Conservation (phyloP, 2,113 vertebrate genomes). For the Bubo bubo region DNA sequence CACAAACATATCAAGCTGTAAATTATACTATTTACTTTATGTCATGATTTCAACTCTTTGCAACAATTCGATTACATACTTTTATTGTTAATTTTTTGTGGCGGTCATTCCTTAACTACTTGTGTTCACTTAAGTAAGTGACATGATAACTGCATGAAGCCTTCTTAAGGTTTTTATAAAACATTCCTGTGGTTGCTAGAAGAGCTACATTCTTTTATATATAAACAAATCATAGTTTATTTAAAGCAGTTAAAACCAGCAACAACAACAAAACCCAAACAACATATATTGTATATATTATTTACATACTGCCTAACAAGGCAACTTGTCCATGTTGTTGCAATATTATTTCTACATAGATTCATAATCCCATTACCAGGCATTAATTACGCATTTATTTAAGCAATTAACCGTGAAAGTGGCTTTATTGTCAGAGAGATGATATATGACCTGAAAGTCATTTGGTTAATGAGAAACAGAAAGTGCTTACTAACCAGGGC, state of each 20-base stretch:
- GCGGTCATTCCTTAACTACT: neutral
- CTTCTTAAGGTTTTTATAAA: neutral
- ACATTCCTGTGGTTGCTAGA: neutral
- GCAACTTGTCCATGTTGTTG: neutral
- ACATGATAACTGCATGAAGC: neutral
- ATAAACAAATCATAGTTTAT: neutral
- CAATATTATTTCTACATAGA: conserved; percentile 15
- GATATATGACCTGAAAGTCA: conserved; percentile 64
- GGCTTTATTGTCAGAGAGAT: conserved; percentile 54
- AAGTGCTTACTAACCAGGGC: conserved; percentile 38
- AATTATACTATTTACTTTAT: conserved; percentile 5
- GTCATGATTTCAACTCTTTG: neutral
- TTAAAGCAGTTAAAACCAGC: neutral
- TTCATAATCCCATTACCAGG: conserved; percentile 12
- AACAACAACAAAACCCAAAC: neutral
- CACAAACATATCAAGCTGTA: neutral
- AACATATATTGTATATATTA: neutral
- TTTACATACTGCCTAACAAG: neutral
- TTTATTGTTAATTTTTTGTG: neutral
- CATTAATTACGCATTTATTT: conserved; percentile 69
- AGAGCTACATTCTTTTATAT: neutral
- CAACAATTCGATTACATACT: neutral
- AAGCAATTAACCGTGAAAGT: conserved; percentile 72
- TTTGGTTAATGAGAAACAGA: conserved; percentile 71
- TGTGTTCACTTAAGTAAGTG: neutral